Percentiles rank a stretch among this genome's conserved stretches.
phyloP scores from a whole-genome alignment of 1,140 invertebrate species.

The Sycophaga agraensis region DNA sequence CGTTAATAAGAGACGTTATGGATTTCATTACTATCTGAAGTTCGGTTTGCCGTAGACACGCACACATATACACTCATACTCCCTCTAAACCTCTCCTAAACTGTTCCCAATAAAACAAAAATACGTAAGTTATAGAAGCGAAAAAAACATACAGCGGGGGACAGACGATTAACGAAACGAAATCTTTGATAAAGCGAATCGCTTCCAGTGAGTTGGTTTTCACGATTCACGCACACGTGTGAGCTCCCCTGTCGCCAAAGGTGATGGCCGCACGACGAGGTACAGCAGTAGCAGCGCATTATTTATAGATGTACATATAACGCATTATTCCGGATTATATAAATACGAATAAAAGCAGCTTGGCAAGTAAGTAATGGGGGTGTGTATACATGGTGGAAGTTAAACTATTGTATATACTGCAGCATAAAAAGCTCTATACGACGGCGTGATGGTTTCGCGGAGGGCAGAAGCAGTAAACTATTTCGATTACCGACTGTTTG shows the following conservation, averaged over 20 bases:
- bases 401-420: slow-evolving; percentile 1
- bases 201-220: slow-evolving; percentile 15
- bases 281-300: neutral
- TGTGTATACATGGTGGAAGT: neutral
- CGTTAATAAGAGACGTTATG: too few species aligned
- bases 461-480: neutral
- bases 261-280: neutral
- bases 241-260: neutral
- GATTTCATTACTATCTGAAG: too few species aligned
- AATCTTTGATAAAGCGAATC: slow-evolving; percentile 14
- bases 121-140: too few species aligned
- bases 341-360: slow-evolving; percentile 24
- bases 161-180: neutral
- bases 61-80: too few species aligned
- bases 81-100: too few species aligned
- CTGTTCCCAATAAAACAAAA: too few species aligned
- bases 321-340: neutral
- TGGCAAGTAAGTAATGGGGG: slow-evolving; percentile 1
- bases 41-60: too few species aligned
- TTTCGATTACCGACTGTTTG: too few species aligned
- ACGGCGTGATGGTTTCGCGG: neutral
- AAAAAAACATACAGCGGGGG: too few species aligned
- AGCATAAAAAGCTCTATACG: slow-evolving; percentile 7
- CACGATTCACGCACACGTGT: slow-evolving; percentile 17
- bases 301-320: neutral